These are phyloP conservation scores for Julus scanicus DNA, from an alignment of 2,888 invertebrate species.

Conservation along the genomic window DNA sequence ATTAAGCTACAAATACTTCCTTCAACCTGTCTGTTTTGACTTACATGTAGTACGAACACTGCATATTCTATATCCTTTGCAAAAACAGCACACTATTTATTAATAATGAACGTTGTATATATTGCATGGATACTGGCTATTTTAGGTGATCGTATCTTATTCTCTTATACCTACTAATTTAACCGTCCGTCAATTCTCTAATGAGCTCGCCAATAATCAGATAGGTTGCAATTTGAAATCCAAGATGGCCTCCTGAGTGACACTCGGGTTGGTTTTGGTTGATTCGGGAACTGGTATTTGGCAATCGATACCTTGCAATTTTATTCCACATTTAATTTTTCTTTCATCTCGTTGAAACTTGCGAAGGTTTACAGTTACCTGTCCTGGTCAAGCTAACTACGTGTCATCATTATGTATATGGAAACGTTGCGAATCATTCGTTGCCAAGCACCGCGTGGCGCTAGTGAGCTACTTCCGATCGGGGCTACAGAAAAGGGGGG, in stretches of 20 bases:
- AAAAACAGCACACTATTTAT: no score
- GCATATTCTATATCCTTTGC: no score
- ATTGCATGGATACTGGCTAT: not conserved
- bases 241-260: constrained; percentile 9
- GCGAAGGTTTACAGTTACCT: not conserved
- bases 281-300: not conserved
- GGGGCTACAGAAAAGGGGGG: not conserved
- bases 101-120: not conserved
- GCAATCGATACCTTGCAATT: not conserved
- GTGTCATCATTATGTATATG: not conserved
- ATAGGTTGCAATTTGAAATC: constrained; percentile 21
- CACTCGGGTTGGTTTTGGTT: not conserved
- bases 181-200: not conserved
- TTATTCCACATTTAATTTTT: not conserved
- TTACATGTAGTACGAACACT: no score
- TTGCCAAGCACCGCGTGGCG: not conserved
- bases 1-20: no score
- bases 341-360: not conserved
- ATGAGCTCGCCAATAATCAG: not conserved
- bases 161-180: not conserved
- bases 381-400: not conserved
- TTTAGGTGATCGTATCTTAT: not conserved
- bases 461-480: constrained; percentile 2
- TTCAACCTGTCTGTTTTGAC: no score
- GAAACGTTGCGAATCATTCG: not conserved